phyloP scores from a whole-genome alignment of 1,140 invertebrate species.

The Radopholus similis region DNA sequence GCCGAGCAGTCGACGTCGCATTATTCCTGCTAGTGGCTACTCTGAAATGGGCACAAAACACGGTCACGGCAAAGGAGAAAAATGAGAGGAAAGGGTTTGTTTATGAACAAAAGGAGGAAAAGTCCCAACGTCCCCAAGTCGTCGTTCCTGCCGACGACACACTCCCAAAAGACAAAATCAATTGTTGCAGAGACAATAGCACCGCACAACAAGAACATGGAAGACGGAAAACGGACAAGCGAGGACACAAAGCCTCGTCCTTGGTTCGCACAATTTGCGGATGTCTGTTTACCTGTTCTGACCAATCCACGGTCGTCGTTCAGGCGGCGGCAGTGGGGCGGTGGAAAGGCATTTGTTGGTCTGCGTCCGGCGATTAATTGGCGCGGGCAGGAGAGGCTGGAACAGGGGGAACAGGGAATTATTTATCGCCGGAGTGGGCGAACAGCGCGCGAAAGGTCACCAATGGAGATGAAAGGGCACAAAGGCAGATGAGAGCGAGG shows the following conservation, averaged over 20 bases:
- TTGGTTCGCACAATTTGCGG: no score
- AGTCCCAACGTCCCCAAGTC: neutral
- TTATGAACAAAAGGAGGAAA: neutral
- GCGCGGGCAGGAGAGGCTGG: neutral
- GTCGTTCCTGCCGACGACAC: neutral
- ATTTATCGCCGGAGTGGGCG: neutral
- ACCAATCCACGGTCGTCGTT: no score
- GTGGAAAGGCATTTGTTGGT: neutral
- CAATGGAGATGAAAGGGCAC: no score
- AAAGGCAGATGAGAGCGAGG: neutral
- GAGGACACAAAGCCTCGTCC: no score
- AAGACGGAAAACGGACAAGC: neutral
- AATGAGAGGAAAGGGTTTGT: neutral
- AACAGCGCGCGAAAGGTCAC: neutral
- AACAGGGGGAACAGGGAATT: neutral
- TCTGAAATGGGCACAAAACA: neutral
- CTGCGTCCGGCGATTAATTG: neutral
- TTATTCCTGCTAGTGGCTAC: neutral
- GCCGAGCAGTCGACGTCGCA: neutral
- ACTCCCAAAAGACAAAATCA: neutral
- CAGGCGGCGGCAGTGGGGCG: neutral
- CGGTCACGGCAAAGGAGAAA: neutral
- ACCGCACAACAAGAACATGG: neutral
- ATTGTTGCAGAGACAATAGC: neutral
- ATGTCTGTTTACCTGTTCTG: no score